Evolutionary conservation across 2,888 invertebrate species (phyloP).

Genomic region (Ceraclea dissimilis): DNA sequence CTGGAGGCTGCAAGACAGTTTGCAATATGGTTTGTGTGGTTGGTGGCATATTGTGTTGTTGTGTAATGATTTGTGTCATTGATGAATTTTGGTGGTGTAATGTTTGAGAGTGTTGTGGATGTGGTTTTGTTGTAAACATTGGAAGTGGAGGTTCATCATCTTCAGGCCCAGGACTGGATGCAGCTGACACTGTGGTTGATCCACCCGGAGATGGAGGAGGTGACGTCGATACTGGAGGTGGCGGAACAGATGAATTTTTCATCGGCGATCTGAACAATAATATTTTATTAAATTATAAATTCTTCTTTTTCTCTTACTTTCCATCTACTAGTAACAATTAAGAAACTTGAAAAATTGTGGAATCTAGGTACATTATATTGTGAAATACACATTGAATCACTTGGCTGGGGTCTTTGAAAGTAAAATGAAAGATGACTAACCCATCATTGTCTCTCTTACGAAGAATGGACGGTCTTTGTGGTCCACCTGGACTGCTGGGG

Average conservation of each 20-base stretch:
- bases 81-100: background rate
- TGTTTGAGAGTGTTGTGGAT: background rate
- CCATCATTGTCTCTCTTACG: slow-evolving; percentile 81
- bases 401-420: too few relatives aligned
- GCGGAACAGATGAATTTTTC: slow-evolving; percentile 36
- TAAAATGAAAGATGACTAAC: slow-evolving; percentile 34
- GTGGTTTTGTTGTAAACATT: slow-evolving; percentile 22
- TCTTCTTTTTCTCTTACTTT: background rate
- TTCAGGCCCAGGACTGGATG: slow-evolving; percentile 69
- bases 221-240: slow-evolving; percentile 32
- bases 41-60: slow-evolving; percentile 5
- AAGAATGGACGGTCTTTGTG: slow-evolving; percentile 62
- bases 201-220: slow-evolving; percentile 44
- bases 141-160: slow-evolving; percentile 42
- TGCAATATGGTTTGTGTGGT: slow-evolving; percentile 5
- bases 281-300: background rate
- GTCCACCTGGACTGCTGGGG: slow-evolving; percentile 57
- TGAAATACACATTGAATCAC: too few relatives aligned
- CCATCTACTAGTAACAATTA: too few relatives aligned
- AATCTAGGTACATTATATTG: too few relatives aligned
- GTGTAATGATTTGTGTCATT: slow-evolving; percentile 4
- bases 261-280: slow-evolving; percentile 44
- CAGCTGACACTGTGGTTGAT: slow-evolving; percentile 82
- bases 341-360: too few relatives aligned
- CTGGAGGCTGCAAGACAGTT: background rate